phyloP scores from a whole-genome alignment of 1,140 invertebrate species.

The Leptonema lineaticorne region DNA sequence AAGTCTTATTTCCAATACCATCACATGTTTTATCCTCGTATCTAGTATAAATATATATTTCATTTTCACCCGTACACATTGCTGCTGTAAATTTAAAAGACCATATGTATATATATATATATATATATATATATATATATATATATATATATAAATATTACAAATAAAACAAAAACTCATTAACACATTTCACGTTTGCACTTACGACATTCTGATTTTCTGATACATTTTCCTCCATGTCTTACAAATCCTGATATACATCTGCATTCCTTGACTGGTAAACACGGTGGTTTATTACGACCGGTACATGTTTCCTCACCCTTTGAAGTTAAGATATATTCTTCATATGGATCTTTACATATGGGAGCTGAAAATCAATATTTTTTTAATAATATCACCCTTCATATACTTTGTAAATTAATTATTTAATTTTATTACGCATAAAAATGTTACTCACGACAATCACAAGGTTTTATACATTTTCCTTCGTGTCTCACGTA shows the following conservation, averaged over 20 bases:
- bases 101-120: not conserved
- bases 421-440: too few relatives aligned
- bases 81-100: not conserved
- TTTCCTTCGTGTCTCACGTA: conserved; percentile 17
- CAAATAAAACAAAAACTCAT: not conserved
- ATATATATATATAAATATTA: not conserved
- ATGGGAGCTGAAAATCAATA: not conserved
- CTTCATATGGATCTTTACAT: conserved; percentile 11
- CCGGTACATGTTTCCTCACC: conserved; percentile 4
- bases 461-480: not conserved
- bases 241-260: conserved; percentile 1
- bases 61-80: conserved; percentile 14
- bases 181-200: not conserved
- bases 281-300: not conserved
- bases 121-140: not conserved
- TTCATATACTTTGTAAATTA: too few relatives aligned
- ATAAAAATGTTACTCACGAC: conserved; percentile 17
- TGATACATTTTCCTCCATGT: conserved; percentile 3
- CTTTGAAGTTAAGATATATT: not conserved
- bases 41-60: not conserved
- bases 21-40: not conserved
- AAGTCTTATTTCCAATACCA: not conserved
- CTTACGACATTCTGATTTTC: conserved; percentile 1
- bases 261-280: conserved; percentile 11
- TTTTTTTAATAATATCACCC: not conserved